Conservation (phyloP, 2,113 vertebrate genomes). For the Hipposideros armiger region DNA sequence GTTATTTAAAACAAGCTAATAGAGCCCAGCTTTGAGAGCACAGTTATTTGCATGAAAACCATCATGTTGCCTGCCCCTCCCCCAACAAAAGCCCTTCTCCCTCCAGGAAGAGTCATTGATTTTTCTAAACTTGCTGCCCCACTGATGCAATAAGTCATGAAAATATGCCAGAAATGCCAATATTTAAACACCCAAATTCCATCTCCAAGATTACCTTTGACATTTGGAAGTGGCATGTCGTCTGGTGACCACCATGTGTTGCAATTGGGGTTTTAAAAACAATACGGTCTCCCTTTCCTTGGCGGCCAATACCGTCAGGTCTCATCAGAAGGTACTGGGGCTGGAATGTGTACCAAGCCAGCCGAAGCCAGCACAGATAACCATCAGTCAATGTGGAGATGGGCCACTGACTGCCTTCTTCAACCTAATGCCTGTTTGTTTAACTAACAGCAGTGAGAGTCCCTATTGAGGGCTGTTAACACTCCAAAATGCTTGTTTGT, state of each 20-base stretch:
- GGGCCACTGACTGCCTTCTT: not conserved
- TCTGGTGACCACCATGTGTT: not conserved
- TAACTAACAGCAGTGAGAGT: conserved; percentile 73
- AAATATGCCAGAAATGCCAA: not conserved
- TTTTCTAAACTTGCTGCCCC: not conserved
- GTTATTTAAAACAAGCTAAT: not conserved
- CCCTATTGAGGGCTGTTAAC: conserved; percentile 69
- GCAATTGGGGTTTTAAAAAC: not conserved
- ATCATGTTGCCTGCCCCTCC: not conserved
- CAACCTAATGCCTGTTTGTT: conserved; percentile 63
- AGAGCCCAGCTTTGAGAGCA: not conserved
- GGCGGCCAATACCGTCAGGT: accelerated
- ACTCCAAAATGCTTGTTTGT: conserved; percentile 56
- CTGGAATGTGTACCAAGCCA: not conserved
- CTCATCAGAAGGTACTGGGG: not conserved
- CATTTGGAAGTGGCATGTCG: not conserved
- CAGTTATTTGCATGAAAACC: not conserved
- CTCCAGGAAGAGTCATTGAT: not conserved
- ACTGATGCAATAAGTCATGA: not conserved
- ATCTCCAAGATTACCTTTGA: not conserved
- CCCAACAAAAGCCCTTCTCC: not conserved
- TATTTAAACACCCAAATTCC: not conserved
- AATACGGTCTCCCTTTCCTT: not conserved
- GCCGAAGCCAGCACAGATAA: not conserved
- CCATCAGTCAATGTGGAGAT: not conserved